Base-by-base conservation (phyloP, 1,140 invertebrate species). In the Theocolax elegans region DNA sequence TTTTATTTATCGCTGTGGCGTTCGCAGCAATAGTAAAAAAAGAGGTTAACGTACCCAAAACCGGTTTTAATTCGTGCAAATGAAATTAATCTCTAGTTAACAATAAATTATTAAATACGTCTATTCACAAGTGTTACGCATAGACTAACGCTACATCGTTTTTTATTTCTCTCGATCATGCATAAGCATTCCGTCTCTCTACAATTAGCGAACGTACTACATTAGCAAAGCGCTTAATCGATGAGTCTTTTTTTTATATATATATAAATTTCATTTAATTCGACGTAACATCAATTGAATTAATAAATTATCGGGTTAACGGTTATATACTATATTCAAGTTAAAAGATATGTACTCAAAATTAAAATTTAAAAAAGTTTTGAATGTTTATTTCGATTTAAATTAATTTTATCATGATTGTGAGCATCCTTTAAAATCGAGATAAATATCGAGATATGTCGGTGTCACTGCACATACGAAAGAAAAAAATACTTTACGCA, bases 71-170 rank as follows among this genome's bases (percentile, higher is more conserved):
- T 73, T 72, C 71, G 17, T 76, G 58, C 44, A 77, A 80, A 81
- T 67, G 75, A 83, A 82, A 76, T 77, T 81, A 79, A 51, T 51
- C 67, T 78, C 77, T 84, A 83, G 72, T 79, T 79, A 83, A 82
- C 76, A 83, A 84, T 83, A 84, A 84, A 84, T 83, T 83, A 84
- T 83, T 83, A 83, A 83, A 84, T 84, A 51, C 23, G 83, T 82
- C 79, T 84, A 84, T 84, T 84, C 83, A 84, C 82, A 84, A 80
- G 77, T 76, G n/a, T 78, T 82, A 84, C 80, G 76, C 74, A 80
- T 79, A 81, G 65, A 73, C 68, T 78, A 81, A 74, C 46, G 60
- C 71, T 78, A 75, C 42, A 44, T 7, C n/a, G 15, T 15, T 67
- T 69, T 71, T 59, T 3, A 31, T 25, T 42, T 15, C 21, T 6